Conservation (phyloP, 2,888 invertebrate genomes). For the Yponomeuta plumbellus region DNA sequence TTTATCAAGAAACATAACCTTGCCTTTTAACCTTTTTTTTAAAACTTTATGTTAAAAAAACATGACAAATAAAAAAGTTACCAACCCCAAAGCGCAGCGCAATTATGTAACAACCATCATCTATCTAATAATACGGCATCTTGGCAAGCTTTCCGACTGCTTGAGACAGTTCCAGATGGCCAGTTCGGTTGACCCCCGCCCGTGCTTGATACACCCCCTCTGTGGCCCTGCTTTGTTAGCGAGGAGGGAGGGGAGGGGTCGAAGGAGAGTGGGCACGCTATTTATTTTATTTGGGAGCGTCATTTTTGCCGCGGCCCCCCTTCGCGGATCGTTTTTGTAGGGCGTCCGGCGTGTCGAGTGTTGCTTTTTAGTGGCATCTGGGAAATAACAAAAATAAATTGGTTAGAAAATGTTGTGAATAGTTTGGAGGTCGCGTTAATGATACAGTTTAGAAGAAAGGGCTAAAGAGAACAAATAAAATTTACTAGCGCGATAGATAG, state of each 20-base stretch:
- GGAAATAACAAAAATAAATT: conserved; percentile 23
- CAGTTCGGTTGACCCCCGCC: conserved; percentile 29
- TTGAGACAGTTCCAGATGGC: conserved; percentile 36
- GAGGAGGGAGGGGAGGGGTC: conserved; percentile 31
- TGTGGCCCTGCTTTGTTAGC: conserved; percentile 23
- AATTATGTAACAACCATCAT: conserved; percentile 17
- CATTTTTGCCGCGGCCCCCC: conserved; percentile 65
- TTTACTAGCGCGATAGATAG: no score
- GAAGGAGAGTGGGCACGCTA: conserved; percentile 35
- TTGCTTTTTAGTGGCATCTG: conserved; percentile 43
- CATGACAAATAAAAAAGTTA: background rate
- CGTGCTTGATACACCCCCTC: conserved; percentile 22
- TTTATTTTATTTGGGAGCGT: conserved; percentile 66
- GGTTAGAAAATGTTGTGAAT: no score
- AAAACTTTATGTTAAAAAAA: background rate
- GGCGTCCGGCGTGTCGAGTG: conserved; percentile 44
- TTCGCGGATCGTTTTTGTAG: conserved; percentile 59
- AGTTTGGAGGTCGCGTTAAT: background rate
- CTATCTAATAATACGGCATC: conserved; percentile 23
- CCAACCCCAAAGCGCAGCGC: background rate
- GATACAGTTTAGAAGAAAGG: background rate
- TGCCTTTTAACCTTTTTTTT: no score
- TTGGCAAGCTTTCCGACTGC: conserved; percentile 22
- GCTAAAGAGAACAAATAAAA: background rate
- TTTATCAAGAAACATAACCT: no score